Conservation (phyloP, 2,797 vertebrate species). For the Cyprinodon diabolis region DNA sequence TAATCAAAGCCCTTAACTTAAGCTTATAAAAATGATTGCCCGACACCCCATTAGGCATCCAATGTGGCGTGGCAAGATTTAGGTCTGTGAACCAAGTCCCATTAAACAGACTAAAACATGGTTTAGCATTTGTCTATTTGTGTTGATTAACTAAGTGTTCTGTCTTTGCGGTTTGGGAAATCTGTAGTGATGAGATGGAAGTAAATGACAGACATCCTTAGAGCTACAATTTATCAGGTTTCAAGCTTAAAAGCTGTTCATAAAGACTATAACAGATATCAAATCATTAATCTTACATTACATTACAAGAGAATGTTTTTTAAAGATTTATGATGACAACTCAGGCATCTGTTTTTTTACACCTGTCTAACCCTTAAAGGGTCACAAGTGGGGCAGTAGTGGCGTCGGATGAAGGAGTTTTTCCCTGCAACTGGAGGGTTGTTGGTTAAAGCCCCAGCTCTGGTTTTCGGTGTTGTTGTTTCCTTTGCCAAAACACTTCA, state of each 20-base stretch:
- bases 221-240: slow-evolving; percentile 37
- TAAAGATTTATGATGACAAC: neutral
- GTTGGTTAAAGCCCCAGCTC: too few species aligned
- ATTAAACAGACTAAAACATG: slow-evolving; percentile 22
- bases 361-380: neutral
- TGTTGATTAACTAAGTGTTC: slow-evolving; percentile 23
- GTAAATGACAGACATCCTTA: slow-evolving; percentile 22
- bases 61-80: slow-evolving; percentile 22
- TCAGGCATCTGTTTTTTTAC: neutral
- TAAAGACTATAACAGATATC: too few species aligned
- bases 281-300: too few species aligned
- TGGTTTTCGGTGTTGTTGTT: too few species aligned
- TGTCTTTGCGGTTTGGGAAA: slow-evolving; percentile 23
- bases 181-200: slow-evolving; percentile 31
- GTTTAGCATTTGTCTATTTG: slow-evolving; percentile 36
- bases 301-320: neutral
- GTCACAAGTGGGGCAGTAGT: neutral
- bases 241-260: slow-evolving; percentile 12
- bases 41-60: slow-evolving; percentile 33
- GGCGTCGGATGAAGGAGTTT: too few species aligned
- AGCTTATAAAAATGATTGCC: slow-evolving; percentile 20
- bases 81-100: slow-evolving; percentile 19
- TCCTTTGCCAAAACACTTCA: too few species aligned
- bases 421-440: too few species aligned
- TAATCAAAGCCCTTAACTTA: slow-evolving; percentile 23